Evolutionary conservation across 2,888 invertebrate genomes (phyloP).

Genomic region (Agrilus mali): DNA sequence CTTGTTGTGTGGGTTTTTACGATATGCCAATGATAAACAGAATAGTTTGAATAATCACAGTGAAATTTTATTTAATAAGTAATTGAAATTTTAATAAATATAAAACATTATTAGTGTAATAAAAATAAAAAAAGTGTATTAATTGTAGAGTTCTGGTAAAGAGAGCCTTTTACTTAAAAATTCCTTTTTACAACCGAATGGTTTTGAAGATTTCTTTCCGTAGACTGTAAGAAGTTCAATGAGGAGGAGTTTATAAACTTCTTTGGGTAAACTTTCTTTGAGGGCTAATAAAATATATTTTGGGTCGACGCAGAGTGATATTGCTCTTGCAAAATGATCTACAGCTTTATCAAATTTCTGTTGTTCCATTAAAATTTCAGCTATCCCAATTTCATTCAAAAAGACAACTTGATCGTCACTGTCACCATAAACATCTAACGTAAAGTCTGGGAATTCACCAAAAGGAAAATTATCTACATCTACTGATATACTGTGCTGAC

Average conservation of each 20-base stretch:
- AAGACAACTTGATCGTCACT: constrained; percentile 11
- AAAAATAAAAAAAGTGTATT: too few species aligned
- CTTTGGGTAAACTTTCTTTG: constrained; percentile 13
- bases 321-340: constrained; percentile 19
- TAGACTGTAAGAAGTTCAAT: constrained; percentile 12
- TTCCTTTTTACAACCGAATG: too few species aligned
- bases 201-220: constrained; percentile 2
- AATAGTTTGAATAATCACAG: too few species aligned
- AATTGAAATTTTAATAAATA: too few species aligned
- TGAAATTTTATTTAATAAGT: too few species aligned
- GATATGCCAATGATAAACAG: too few species aligned
- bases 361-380: constrained; percentile 16
- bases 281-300: constrained; percentile 15
- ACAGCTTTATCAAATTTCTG: constrained; percentile 16
- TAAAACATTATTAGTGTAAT: too few species aligned
- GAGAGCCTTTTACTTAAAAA: too few species aligned
- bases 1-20: too few species aligned
- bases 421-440: too few species aligned
- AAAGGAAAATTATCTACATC: neutral
- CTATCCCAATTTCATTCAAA: constrained; percentile 17
- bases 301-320: constrained; percentile 18
- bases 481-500: neutral
- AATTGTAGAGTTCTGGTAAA: too few species aligned
- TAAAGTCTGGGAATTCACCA: too few species aligned
- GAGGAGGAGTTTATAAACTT: constrained; percentile 15